Percentiles rank a stretch among this genome's conserved stretches.
Conservation (phyloP, 2,797 vertebrate species). For the Linurgus olivaceus region DNA sequence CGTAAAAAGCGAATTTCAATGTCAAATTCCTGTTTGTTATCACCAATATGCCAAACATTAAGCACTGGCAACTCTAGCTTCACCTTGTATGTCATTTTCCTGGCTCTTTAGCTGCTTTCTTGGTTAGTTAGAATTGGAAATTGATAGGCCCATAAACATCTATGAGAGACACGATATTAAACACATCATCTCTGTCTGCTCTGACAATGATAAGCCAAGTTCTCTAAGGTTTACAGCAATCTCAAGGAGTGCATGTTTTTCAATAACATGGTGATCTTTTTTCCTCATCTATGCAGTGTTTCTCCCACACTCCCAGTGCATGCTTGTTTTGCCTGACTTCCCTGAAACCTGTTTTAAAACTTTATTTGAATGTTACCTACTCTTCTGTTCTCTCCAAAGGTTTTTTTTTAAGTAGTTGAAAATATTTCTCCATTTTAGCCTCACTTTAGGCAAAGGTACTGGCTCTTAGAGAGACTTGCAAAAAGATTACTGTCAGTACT, state of each 20-base stretch:
- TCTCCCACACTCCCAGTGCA: not conserved
- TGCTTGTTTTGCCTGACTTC: not conserved
- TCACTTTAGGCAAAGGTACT: not conserved
- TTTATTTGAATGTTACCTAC: not conserved
- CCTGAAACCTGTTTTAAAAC: not conserved
- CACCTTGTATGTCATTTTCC: not conserved
- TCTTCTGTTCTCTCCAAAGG: not conserved
- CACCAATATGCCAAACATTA: not conserved
- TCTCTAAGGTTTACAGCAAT: not conserved
- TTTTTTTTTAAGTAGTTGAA: not conserved
- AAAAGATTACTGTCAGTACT: conserved; percentile 3
- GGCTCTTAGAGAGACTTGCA: not conserved
- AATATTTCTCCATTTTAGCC: not conserved
- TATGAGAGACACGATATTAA: not conserved
- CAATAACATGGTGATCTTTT: not conserved
- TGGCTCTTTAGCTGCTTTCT: not conserved
- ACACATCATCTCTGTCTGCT: not conserved
- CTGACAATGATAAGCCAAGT: not conserved
- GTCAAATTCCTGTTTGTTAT: not conserved
- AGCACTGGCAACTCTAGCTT: not conserved
- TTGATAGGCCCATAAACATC: not conserved
- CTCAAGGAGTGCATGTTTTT: not conserved
- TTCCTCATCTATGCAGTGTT: not conserved
- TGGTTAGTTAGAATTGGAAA: not conserved
- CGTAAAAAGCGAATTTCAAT: not conserved